Evolutionary conservation across 2,797 vertebrate genomes (phyloP).

Genomic region (Sparus aurata): DNA sequence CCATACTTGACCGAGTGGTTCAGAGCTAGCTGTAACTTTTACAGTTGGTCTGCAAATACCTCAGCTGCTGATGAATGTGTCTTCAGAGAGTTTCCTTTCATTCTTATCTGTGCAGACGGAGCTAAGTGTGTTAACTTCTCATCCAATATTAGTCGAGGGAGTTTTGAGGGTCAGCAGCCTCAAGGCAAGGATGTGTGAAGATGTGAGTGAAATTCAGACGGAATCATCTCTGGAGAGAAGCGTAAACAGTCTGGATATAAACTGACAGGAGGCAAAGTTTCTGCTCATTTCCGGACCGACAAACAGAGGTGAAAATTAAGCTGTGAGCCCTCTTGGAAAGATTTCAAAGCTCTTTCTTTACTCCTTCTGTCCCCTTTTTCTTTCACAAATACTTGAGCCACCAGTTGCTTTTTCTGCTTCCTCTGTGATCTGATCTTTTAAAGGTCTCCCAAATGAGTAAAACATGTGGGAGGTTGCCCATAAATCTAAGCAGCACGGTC

Average conservation of each 20-base stretch:
- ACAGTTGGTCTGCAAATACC: constrained; percentile 78
- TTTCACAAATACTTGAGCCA: constrained; percentile 26
- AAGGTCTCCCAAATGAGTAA: constrained; percentile 71
- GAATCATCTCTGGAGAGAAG: constrained; percentile 9
- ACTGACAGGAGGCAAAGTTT: constrained; percentile 12
- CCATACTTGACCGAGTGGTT: constrained; percentile 48
- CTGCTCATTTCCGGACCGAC: constrained; percentile 21
- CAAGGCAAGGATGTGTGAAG: constrained; percentile 22
- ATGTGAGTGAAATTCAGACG: constrained; percentile 17
- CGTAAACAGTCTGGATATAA: neutral
- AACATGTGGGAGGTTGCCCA: constrained; percentile 77
- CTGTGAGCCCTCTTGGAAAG: constrained; percentile 19
- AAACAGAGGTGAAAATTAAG: constrained; percentile 30
- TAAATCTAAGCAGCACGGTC: constrained; percentile 70
- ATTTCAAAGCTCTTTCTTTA: constrained; percentile 37
- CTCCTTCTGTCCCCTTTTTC: constrained; percentile 23
- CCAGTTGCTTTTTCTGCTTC: constrained; percentile 39
- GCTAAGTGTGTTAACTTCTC: constrained; percentile 34
- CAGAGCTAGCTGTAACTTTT: constrained; percentile 71
- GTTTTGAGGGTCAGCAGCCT: constrained; percentile 7
- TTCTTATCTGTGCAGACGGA: constrained; percentile 36
- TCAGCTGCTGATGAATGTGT: constrained; percentile 63
- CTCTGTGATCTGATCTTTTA: constrained; percentile 63
- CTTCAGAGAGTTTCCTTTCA: constrained; percentile 51
- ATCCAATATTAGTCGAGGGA: constrained; percentile 5